phyloP scores from a whole-genome alignment of 2,113 vertebrate genomes.

The Xiphias gladius region DNA sequence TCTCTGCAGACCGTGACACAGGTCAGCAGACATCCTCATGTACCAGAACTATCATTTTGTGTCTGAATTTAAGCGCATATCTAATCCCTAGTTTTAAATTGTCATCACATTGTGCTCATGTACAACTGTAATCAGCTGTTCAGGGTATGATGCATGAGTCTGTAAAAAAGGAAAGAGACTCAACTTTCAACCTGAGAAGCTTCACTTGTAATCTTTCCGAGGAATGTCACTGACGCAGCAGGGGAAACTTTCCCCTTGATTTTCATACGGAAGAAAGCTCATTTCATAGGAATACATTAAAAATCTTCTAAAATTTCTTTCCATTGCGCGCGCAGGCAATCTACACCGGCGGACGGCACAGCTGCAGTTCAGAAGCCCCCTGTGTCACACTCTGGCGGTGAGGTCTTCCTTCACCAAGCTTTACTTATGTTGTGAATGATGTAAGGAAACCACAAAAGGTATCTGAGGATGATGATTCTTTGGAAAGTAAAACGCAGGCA shows the following conservation, averaged over 20 bases:
- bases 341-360: neutral
- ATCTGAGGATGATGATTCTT: neutral
- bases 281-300: slow-evolving; percentile 22
- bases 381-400: neutral
- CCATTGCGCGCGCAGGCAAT: neutral
- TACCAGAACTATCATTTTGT: neutral
- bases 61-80: no score
- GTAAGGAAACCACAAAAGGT: neutral
- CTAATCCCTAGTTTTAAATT: no score
- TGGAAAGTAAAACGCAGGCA: slow-evolving; percentile 21
- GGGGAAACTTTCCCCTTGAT: neutral
- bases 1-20: no score
- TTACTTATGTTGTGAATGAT: neutral
- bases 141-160: no score
- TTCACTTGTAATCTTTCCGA: no score
- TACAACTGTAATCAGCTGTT: no score
- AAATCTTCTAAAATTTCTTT: neutral
- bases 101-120: no score
- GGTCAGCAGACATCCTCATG: no score
- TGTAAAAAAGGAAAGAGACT: no score
- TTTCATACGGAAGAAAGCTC: slow-evolving; percentile 9
- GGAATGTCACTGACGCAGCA: neutral
- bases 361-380: slow-evolving; percentile 4
- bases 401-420: neutral
- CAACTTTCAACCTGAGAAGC: no score